Base-by-base conservation (phyloP, 2,113 vertebrate species). In the Smithornis capensis region DNA sequence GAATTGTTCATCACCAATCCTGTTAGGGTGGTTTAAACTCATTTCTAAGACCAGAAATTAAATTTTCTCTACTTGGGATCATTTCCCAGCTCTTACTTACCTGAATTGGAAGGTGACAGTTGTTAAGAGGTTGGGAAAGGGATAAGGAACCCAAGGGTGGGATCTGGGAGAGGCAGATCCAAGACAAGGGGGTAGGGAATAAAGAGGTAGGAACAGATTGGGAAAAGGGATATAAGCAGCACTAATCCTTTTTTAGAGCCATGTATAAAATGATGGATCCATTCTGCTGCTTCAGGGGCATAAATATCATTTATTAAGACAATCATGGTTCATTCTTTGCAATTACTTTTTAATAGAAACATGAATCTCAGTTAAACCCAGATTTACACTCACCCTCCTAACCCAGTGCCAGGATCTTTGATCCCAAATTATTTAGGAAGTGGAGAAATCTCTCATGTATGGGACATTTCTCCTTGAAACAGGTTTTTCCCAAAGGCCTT, bases 341-440 rank as follows among this genome's bases (percentile, higher is more conserved):
- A 71, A 56, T 91, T 81, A 86, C 86, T 92, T 95, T 84, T 89
- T 74, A 93, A 91, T 87, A 82, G 84, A 93, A 92, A 87, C 82
- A 90, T 60, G 77, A 96, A 96, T 94, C 79, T 79, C 63, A 19
- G 64, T 85, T 85, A 86, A 45, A 92, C 47, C 44, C 68, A 78
- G 86, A 95, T 90, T 94, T 92, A 94, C 4, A 1, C 55, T 80
- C 16, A 12, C 19, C 29, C 35, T 73, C 33, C 47, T 67, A 80
- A 74, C 63, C 63, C 76, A 70, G 64, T 9, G 38, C 28, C 89
- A 77, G 60, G 68, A 86, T 63, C 89, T 69, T 88, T 92, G 83
- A 92, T 70, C 79, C 45, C 56, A 42, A 77, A 49, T 83, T 88
- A 79, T 70, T 93, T 60, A 92, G 70, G 63, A 65, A 50, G 28